phyloP scores from a whole-genome alignment of 92 coral and sea anemone species.

The Palythoa caribaeorum region DNA sequence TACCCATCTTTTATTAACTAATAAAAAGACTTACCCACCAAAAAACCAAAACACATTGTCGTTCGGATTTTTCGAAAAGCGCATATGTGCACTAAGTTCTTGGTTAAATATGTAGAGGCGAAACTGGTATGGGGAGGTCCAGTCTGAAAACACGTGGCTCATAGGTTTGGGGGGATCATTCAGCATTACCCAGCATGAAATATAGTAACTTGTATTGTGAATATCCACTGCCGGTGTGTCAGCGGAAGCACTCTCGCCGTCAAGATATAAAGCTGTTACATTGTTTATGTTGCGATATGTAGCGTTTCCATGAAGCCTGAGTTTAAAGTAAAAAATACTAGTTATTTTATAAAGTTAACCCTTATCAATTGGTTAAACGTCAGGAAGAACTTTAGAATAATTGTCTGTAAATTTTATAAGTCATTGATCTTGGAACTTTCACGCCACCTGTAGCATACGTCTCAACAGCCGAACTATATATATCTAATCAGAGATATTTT shows the following conservation, averaged over 20 bases:
- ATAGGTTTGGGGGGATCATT: conserved; percentile 52
- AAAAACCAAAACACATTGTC: background rate
- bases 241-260: conserved; percentile 55
- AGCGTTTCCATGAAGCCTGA: conserved; percentile 40
- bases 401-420: too few species aligned
- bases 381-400: too few species aligned
- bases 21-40: background rate
- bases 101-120: conserved; percentile 26
- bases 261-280: conserved; percentile 35
- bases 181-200: conserved; percentile 54
- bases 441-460: too few species aligned
- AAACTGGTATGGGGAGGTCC: conserved; percentile 59
- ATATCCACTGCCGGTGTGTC: conserved; percentile 64
- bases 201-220: conserved; percentile 52
- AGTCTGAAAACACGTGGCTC: conserved; percentile 55
- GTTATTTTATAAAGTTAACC: too few species aligned
- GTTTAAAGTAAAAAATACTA: too few species aligned
- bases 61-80: background rate
- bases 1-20: background rate
- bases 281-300: background rate
- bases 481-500: too few species aligned
- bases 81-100: background rate
- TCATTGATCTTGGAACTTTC: too few species aligned
- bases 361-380: too few species aligned
- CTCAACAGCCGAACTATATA: too few species aligned